Evolutionary conservation across 1,140 invertebrate genomes (phyloP).

Genomic region (Berghia stephanieae): DNA sequence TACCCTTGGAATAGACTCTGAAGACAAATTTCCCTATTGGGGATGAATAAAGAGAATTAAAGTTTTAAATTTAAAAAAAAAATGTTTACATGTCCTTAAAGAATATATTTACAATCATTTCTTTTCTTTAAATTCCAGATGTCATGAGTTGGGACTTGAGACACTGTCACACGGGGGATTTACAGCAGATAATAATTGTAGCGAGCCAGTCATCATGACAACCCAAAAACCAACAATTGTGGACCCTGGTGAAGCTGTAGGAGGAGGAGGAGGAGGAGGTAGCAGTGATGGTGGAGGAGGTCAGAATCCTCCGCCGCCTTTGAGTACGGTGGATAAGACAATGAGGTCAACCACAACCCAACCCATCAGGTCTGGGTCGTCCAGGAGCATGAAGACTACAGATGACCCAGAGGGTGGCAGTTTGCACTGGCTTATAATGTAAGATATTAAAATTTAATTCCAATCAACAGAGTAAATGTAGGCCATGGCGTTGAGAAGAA

Average conservation of each 20-base stretch:
- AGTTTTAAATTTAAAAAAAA: too few relatives aligned
- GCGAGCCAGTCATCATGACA: conserved; percentile 5
- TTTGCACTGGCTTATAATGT: background rate
- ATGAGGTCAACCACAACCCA: background rate
- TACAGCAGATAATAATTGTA: background rate
- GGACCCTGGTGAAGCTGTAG: background rate
- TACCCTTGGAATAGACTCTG: too few relatives aligned
- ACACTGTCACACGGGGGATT: background rate
- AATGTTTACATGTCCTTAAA: too few relatives aligned
- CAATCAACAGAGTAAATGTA: too few relatives aligned
- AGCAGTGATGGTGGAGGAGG: background rate
- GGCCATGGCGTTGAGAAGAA: too few relatives aligned
- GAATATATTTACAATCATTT: too few relatives aligned
- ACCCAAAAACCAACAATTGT: background rate
- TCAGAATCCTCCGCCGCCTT: background rate
- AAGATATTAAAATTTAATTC: too few relatives aligned
- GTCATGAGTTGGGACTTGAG: conserved; percentile 1
- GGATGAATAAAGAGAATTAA: too few relatives aligned
- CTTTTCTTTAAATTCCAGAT: background rate
- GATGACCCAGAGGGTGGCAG: background rate
- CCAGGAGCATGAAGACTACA: background rate
- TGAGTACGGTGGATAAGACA: background rate
- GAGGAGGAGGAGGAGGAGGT: background rate
- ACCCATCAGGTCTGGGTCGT: background rate
- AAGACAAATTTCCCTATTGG: too few relatives aligned